Conservation (phyloP, 2,888 invertebrate species). For the Beris chalybata region DNA sequence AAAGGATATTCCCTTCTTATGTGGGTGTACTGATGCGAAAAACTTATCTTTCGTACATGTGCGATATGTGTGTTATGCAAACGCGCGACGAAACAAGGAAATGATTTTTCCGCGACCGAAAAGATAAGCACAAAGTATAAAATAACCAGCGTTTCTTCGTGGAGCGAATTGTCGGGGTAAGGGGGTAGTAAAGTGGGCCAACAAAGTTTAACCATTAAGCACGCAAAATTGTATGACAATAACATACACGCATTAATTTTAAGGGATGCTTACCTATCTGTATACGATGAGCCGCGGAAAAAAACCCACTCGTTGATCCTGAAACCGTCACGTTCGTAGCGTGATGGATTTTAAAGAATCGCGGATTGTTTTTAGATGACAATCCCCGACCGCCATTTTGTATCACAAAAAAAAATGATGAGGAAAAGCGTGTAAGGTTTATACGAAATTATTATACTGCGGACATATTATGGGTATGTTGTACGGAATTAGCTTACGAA, state of each 20-base stretch:
- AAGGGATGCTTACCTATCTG: too few relatives aligned
- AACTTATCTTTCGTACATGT: constrained; percentile 21
- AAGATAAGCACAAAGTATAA: constrained; percentile 27
- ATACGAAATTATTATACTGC: constrained; percentile 8
- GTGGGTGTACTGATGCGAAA: constrained; percentile 27
- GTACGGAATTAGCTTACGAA: too few relatives aligned
- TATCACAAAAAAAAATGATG: background rate
- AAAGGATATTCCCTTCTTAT: constrained; percentile 19
- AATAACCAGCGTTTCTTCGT: background rate
- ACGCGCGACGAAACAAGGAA: background rate
- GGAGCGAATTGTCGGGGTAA: background rate
- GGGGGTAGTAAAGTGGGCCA: background rate
- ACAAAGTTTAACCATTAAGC: constrained; percentile 36
- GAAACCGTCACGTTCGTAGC: constrained; percentile 2
- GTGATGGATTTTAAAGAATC: background rate
- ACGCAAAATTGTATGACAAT: constrained; percentile 33
- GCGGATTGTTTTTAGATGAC: background rate
- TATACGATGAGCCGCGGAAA: too few relatives aligned
- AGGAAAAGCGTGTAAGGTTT: constrained; percentile 1
- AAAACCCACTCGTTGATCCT: background rate
- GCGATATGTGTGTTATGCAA: background rate
- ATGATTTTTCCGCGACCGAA: constrained; percentile 7
- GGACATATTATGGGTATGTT: constrained; percentile 5
- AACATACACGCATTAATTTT: constrained; percentile 29
- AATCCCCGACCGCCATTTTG: background rate